phyloP scores from a whole-genome alignment of 2,888 invertebrate genomes.

The Hemithea aestivaria region DNA sequence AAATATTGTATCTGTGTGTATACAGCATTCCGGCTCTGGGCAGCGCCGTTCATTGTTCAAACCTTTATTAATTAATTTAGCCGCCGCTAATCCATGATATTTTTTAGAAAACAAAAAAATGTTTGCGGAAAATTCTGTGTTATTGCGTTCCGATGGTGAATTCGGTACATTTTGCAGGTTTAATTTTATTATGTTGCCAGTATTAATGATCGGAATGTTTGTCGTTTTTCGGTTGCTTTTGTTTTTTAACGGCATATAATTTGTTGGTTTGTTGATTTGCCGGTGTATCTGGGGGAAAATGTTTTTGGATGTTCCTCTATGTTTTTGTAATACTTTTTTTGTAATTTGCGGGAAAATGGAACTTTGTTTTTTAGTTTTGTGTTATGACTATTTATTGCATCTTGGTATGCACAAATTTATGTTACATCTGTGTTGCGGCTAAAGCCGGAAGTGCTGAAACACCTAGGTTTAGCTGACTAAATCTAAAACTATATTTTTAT shows the following conservation, averaged over 20 bases:
- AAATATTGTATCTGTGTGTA: too few species aligned
- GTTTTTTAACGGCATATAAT: background rate
- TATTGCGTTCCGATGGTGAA: slow-evolving; percentile 20
- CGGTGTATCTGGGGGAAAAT: too few species aligned
- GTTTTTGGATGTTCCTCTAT: too few species aligned
- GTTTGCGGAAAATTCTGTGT: slow-evolving; percentile 12
- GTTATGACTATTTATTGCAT: too few species aligned
- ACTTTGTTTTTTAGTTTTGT: too few species aligned
- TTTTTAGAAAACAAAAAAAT: slow-evolving; percentile 34
- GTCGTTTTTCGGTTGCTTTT: slow-evolving; percentile 3
- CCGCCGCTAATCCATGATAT: slow-evolving; percentile 39
- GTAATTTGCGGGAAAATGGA: too few species aligned
- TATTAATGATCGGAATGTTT: slow-evolving; percentile 18
- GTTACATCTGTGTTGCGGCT: too few species aligned
- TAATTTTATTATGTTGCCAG: slow-evolving; percentile 28
- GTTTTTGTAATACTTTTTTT: too few species aligned
- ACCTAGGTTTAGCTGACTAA: too few species aligned
- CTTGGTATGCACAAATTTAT: too few species aligned
- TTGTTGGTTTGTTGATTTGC: background rate
- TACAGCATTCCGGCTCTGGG: slow-evolving; percentile 18
- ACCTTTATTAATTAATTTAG: slow-evolving; percentile 47
- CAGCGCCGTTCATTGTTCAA: slow-evolving; percentile 43
- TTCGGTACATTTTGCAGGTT: slow-evolving; percentile 20
- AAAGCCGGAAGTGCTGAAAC: too few species aligned
- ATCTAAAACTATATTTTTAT: too few species aligned